A percentile compares a stretch with the other conserved stretches of the same genome.
Evolutionary conservation across 2,113 vertebrate genomes (phyloP).

Genomic region (Rhinoderma darwinii): DNA sequence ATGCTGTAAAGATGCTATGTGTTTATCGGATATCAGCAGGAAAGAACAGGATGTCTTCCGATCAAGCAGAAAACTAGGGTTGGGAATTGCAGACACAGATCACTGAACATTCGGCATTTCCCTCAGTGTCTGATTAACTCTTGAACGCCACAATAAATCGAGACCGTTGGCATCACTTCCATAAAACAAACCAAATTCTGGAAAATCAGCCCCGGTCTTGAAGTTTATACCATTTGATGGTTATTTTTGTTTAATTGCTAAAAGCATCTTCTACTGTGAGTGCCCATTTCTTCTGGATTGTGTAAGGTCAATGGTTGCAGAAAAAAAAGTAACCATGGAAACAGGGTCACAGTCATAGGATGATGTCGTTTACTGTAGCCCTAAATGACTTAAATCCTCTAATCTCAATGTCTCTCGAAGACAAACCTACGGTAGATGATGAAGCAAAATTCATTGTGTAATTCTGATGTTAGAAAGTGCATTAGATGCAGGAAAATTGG

Average conservation of each 20-base stretch:
- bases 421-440: background rate
- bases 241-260: slow-evolving; percentile 46
- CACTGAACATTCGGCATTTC: slow-evolving; percentile 53
- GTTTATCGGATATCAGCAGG: slow-evolving; percentile 42
- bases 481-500: too few relatives aligned
- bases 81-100: slow-evolving; percentile 51
- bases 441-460: background rate
- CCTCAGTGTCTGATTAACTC: slow-evolving; percentile 51
- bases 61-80: slow-evolving; percentile 54
- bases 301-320: slow-evolving; percentile 29
- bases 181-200: background rate
- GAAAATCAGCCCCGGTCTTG: background rate
- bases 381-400: slow-evolving; percentile 30
- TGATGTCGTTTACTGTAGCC: slow-evolving; percentile 33
- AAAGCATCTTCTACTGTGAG: slow-evolving; percentile 24
- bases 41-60: slow-evolving; percentile 45
- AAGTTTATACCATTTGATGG: background rate
- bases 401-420: background rate
- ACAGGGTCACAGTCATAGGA: slow-evolving; percentile 36
- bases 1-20: slow-evolving; percentile 4
- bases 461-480: background rate
- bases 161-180: background rate
- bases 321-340: slow-evolving; percentile 44
- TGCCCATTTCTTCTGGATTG: slow-evolving; percentile 6
- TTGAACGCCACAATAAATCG: background rate